Conservation (phyloP, 2,888 invertebrate genomes). For the Odontomyia ornata region DNA sequence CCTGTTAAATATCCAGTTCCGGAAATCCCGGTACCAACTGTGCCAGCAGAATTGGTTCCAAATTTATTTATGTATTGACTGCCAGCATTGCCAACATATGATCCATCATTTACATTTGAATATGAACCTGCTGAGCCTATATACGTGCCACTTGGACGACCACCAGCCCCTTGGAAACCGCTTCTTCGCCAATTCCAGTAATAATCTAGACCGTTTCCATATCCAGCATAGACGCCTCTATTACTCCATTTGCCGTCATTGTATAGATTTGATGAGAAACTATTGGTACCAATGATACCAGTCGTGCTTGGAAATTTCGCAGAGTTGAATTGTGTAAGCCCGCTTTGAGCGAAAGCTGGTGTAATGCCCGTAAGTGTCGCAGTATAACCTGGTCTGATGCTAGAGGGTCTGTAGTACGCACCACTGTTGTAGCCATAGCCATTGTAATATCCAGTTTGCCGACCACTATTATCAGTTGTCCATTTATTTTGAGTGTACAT, state of each 20-base stretch:
- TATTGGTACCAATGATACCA: neutral
- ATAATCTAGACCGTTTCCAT: neutral
- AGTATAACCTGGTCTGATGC: neutral
- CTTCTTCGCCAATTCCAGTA: neutral
- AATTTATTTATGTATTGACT: no score
- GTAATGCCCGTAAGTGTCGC: neutral
- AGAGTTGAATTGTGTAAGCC: neutral
- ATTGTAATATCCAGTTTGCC: neutral
- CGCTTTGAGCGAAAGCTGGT: neutral
- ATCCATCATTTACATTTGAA: no score
- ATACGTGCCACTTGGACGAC: no score
- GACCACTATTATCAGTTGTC: neutral
- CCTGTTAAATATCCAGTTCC: no score
- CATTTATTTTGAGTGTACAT: constrained; percentile 7
- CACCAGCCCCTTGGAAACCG: no score
- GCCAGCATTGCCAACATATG: no score
- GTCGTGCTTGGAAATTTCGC: neutral
- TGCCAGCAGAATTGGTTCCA: no score
- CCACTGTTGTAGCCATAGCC: constrained; percentile 8
- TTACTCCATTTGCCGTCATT: neutral
- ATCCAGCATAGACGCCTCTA: neutral
- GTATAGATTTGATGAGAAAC: neutral
- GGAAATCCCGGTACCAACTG: no score
- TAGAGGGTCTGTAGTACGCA: neutral
- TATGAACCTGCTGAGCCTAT: neutral